Conservation (phyloP, 2,888 invertebrate genomes). For the Gymnosoma rotundatum region DNA sequence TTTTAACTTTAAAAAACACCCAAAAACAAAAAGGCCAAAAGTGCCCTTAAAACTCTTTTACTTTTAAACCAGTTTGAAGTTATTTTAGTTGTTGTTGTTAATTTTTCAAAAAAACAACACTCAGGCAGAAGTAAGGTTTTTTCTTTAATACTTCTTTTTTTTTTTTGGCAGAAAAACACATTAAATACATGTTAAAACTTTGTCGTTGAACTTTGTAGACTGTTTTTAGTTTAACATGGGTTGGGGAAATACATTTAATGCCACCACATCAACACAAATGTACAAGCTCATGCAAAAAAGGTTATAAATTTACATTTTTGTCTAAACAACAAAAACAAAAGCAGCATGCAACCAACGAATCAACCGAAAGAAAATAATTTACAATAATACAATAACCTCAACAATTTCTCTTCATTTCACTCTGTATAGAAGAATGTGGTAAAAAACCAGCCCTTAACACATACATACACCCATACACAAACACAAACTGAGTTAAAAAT, state of each 20-base stretch:
- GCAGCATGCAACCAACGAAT: constrained; percentile 49
- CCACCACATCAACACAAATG: not conserved
- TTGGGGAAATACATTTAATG: constrained; percentile 25
- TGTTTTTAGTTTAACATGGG: constrained; percentile 52
- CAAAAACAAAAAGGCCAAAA: constrained; percentile 30
- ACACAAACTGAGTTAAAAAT: not conserved
- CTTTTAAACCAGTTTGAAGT: constrained; percentile 44
- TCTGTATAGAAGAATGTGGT: constrained; percentile 16
- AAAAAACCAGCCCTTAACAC: not conserved
- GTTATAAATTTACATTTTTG: constrained; percentile 59
- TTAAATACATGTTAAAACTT: constrained; percentile 67
- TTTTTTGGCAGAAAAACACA: constrained; percentile 45
- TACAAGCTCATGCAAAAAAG: constrained; percentile 8
- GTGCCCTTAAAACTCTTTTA: constrained; percentile 22
- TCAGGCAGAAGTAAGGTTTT: too few relatives aligned
- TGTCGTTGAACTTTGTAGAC: constrained; percentile 69
- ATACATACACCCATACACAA: constrained; percentile 8
- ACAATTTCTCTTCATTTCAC: constrained; percentile 60
- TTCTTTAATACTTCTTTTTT: not conserved
- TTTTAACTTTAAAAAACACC: constrained; percentile 38
- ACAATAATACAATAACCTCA: constrained; percentile 57
- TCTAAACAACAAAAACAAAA: constrained; percentile 52
- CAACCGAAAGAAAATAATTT: constrained; percentile 30
- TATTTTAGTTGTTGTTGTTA: constrained; percentile 11
- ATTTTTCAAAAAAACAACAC: too few relatives aligned